These are phyloP conservation scores for Melanotaenia pygmaea DNA, from an alignment of 2,797 vertebrate genomes.

Conservation along the genomic window DNA sequence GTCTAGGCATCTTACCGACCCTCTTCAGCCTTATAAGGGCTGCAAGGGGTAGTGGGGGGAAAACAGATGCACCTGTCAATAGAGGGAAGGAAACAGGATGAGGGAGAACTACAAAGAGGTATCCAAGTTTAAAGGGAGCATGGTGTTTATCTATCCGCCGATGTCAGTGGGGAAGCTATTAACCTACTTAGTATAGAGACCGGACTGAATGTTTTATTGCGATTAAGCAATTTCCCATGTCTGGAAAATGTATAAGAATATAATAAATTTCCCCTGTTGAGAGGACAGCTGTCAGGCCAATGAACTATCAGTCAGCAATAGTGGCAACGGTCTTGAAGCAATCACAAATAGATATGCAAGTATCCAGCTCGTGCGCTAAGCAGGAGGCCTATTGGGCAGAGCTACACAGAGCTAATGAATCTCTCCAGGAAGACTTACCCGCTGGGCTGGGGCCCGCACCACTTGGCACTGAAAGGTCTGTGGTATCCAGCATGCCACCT, in stretches of 20 bases:
- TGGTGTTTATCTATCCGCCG: constrained; percentile 72
- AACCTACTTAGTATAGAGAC: constrained; percentile 36
- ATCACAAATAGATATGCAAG: constrained; percentile 67
- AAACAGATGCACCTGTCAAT: constrained; percentile 86
- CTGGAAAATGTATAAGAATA: constrained; percentile 30
- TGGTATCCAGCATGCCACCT: constrained; percentile 90
- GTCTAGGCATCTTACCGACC: constrained; percentile 77
- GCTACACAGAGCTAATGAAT: constrained; percentile 77
- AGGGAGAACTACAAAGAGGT: constrained; percentile 44
- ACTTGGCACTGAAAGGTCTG: constrained; percentile 92
- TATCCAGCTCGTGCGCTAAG: constrained; percentile 63
- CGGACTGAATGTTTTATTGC: constrained; percentile 27
- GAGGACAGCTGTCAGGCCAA: constrained; percentile 32
- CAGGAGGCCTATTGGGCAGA: constrained; percentile 72
- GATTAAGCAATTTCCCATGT: constrained; percentile 29
- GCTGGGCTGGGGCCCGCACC: constrained; percentile 90
- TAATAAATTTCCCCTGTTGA: constrained; percentile 28
- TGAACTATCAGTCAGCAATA: constrained; percentile 26
- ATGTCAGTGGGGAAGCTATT: constrained; percentile 55
- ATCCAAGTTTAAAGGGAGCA: constrained; percentile 69
- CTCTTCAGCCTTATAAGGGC: constrained; percentile 79
- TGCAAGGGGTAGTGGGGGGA: constrained; percentile 48
- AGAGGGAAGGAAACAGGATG: constrained; percentile 73
- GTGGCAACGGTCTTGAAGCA: constrained; percentile 57
- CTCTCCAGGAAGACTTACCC: constrained; percentile 84